Evolutionary conservation across 2,113 vertebrate species (phyloP), one percentile per base, ranked within the genome.

Genomic region (Callocephalon fimbriatum): DNA sequence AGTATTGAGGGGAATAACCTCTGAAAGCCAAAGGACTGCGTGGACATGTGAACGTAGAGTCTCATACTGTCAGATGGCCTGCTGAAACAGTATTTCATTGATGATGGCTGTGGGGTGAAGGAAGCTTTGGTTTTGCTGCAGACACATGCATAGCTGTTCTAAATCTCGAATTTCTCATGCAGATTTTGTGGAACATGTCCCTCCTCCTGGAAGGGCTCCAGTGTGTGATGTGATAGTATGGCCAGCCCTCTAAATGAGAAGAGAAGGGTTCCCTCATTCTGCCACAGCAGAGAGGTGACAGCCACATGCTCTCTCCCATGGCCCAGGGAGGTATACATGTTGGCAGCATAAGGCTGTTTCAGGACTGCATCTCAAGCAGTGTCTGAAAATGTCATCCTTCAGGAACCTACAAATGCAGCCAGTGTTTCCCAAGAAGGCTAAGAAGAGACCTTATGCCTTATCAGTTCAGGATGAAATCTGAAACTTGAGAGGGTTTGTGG

Each of bases 261-360:
- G 56, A 79, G 71, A 86, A 96, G 50, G n/a, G 63, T 84, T 76
- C 19, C 83, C 80, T 91, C 40, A 80, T 97, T 94, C 80, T 93
- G 86, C 89, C 80, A 93, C n/a, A 76, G 72, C 91, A 53, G 68
- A 76, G 71, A 94, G 76, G 72, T 70, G 87, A 93, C 63, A 91
- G 89, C 73, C 6, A 6, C 87, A 77, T 70, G 63, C 67, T 81
- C 80, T 91, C 15, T 65, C 54, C 58, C 42, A 42, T 10, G 16
- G 80, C 54, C 80, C 25, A 77, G 76, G 17, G 72, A 93, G 50
- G 37, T 61, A 80, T 25, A 95, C 2, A 1, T 26, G 47, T 9
- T 77, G 93, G 80, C 68, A 91, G 63, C 68, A 89, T 0, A 35
- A 42, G 40, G 42, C 63, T 62, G 45, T 5, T 84, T 31, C 68